phyloP scores from a whole-genome alignment of 2,888 invertebrate genomes.

The Scaptomyza reducta region DNA sequence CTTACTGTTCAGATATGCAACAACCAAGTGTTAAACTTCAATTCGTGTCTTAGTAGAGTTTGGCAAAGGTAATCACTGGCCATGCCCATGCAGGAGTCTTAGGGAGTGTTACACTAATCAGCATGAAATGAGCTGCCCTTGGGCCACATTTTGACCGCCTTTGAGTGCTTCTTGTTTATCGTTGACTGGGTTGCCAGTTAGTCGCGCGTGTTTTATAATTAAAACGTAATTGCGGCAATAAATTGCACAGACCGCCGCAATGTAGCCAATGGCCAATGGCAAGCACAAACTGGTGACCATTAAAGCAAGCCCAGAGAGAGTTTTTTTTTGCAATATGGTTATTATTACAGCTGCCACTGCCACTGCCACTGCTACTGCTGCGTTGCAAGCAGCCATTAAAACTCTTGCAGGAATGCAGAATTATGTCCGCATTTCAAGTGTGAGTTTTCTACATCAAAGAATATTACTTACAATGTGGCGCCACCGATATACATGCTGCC shows the following conservation, averaged over 20 bases:
- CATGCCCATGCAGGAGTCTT: constrained; percentile 1
- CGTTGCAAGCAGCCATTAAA: constrained; percentile 64
- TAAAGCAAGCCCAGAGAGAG: constrained; percentile 32
- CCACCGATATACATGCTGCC: constrained; percentile 97
- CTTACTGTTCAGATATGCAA: not conserved
- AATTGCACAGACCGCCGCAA: constrained; percentile 69
- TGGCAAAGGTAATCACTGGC: constrained; percentile 13
- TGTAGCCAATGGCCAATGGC: constrained; percentile 50
- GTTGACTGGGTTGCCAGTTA: not conserved
- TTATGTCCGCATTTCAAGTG: constrained; percentile 1
- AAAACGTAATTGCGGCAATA: constrained; percentile 76
- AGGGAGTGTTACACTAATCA: not conserved
- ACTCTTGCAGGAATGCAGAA: constrained; percentile 24
- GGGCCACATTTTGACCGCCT: constrained; percentile 4
- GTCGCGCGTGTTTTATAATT: constrained; percentile 72
- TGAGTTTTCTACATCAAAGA: constrained; percentile 12
- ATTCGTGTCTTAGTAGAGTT: not conserved
- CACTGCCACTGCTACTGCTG: constrained; percentile 21
- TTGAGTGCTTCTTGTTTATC: constrained; percentile 3
- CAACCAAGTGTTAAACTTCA: not conserved
- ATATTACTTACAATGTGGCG: constrained; percentile 91
- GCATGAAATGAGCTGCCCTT: constrained; percentile 7
- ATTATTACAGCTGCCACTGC: constrained; percentile 56
- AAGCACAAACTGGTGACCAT: constrained; percentile 36
- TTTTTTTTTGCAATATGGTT: constrained; percentile 46